Base-by-base conservation (phyloP, 2,797 vertebrate species). In the Simalia tracyae region DNA sequence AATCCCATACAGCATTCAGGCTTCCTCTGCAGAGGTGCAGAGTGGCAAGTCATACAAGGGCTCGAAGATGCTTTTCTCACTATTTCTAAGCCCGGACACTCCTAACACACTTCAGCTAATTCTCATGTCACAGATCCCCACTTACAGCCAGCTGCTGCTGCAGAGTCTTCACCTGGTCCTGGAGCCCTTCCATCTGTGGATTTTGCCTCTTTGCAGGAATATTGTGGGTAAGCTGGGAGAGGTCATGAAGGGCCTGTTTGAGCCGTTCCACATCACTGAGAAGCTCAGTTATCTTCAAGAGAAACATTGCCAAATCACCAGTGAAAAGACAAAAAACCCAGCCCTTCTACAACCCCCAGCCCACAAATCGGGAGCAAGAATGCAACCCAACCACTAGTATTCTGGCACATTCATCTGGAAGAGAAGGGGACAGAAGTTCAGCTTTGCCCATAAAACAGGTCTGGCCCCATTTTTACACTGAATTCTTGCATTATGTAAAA, bases 141-240 rank as follows among this genome's bases (percentile, higher is more conserved):
- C 99, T 99, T 95, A 99, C 99, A 97, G 98, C 98, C 96, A 99
- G 98, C 98, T 99, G 99, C 81, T 99, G 98, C 97, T 99, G 99
- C 87, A 99, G 98, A 92, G 96, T 97, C 96, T 97, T 98, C 96
- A 99, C 98, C 97, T 99, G 98, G 90, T 95, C 97, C 96, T 99
- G 99, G 94, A 99, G 98, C 60, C 96, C 90, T 91, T 99, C 99
- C 0, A 98, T 95, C 94, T 98, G 98, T 96, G 98, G 98, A 89
- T 93, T 97, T 97, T 99, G 98, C 93, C 98, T 98, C 98, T 98
- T 99, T 60, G 97, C 97, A 42, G 98, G 96, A 89, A 96, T 95
- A 1, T 98, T 97, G 96, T 98, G 98, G 0, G 98, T 98, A 90
- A 99, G 98, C 96, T 99, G 99, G 89, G 99, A 99, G 92, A 99